A percentile compares a stretch with the other conserved stretches of the same genome.
phyloP scores from a whole-genome alignment of 2,113 vertebrate species.

The Columba janthina region DNA sequence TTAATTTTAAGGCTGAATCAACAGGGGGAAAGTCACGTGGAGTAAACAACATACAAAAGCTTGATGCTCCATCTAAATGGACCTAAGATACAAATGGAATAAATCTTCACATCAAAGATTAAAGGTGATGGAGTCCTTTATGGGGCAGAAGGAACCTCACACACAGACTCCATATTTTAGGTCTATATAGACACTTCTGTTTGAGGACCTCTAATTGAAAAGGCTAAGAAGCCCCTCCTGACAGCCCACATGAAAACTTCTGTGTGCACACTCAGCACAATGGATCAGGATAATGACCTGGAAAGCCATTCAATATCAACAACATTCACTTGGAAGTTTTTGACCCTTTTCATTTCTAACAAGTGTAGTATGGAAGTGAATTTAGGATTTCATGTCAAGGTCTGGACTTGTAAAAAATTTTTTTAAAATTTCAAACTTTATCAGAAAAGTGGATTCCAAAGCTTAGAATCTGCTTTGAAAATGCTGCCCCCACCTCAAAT shows the following conservation, averaged over 20 bases:
- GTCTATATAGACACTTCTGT: not conserved
- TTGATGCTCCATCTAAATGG: not conserved
- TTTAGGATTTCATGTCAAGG: not conserved
- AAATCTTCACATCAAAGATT: not conserved
- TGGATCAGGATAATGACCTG: rapidly evolving
- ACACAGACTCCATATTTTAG: not conserved
- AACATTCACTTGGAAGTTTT: not conserved
- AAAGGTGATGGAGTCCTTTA: not conserved
- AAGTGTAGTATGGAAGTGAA: not conserved
- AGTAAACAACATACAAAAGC: not conserved
- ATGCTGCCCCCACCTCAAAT: not conserved
- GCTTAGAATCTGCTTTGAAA: not conserved
- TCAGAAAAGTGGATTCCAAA: not conserved
- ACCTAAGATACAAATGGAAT: not conserved
- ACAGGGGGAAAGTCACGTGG: not conserved
- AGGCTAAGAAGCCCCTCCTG: not conserved
- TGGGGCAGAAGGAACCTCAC: not conserved
- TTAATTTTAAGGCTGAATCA: not conserved
- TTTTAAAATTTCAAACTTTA: not conserved
- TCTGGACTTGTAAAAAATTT: not conserved
- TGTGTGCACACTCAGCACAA: not conserved
- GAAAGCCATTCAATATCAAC: not conserved
- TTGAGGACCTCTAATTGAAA: not conserved
- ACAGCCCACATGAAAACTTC: not conserved
- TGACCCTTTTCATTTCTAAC: not conserved